Evolutionary conservation across 1,140 invertebrate genomes (phyloP), one percentile per base, ranked within the genome.

Genomic region (Apis dorsata): DNA sequence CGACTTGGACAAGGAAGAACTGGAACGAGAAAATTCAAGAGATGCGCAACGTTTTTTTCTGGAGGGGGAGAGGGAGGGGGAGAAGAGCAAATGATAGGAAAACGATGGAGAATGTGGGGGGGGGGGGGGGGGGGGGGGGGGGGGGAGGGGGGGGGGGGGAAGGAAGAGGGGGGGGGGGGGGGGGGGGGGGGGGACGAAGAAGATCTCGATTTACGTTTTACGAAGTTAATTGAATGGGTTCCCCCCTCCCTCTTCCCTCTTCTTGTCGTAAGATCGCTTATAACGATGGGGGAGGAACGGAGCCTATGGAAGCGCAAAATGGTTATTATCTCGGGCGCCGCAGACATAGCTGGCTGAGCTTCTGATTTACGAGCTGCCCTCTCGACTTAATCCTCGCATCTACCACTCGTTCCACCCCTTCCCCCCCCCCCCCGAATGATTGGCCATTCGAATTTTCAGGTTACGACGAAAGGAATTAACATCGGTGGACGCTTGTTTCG

Each of bases 241-340:
- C 83, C 63, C 79, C 49, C 68, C 81, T 62, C 85, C 51, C 80
- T 57, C 71, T 34, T 44, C 81, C 55, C 80, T 57, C 71, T 44
- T 51, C 81, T 82, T 72, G 81, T 85, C 84, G 86, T 88, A 91
- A 89, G 88, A 87, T 87, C 86, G 82, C 70, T 90, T 83, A 81
- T 86, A 91, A 90, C 90, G 83, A 86, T 81, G 90, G 66, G 75
- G 85, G 85, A 65, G 88, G 71, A 81, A 86, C 76, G 79, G 84
- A 87, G 86, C 86, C 90, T 91, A 89, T 89, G 86, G 89, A 90
- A 91, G 90, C 88, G 91, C 92, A 91, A 93, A 92, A 93, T 91
- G 91, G 90, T 91, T 92, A 92, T 92, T 92, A 92, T 91, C 91
- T 91, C 82, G 86, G 73, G 71, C 85, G 83, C 85, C 85, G 81